phyloP scores from a whole-genome alignment of 2,888 invertebrate genomes.

The Volucella inflata region DNA sequence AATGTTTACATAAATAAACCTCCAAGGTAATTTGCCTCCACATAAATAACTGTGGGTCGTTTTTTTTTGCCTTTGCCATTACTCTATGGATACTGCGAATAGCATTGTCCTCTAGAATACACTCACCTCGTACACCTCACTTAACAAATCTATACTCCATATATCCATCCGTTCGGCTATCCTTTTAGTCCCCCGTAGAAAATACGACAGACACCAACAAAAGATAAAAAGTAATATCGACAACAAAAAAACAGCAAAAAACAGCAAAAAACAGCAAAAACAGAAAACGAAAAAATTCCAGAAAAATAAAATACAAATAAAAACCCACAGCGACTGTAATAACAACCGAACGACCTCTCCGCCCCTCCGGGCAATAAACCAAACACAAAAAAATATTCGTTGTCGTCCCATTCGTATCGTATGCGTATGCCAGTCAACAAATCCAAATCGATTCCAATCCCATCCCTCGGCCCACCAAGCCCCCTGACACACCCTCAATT shows the following conservation, averaged over 20 bases:
- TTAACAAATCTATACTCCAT: background rate
- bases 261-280: background rate
- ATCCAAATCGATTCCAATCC: conserved; percentile 70
- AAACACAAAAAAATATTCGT: conserved; percentile 58
- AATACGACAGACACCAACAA: conserved; percentile 59
- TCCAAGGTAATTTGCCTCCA: conserved; percentile 72
- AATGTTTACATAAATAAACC: conserved; percentile 74
- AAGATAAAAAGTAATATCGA: conserved; percentile 62
- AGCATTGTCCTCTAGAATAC: conserved; percentile 1
- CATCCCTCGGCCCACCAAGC: background rate
- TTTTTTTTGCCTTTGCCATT: too few species aligned
- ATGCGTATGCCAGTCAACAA: conserved; percentile 68
- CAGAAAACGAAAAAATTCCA: too few species aligned
- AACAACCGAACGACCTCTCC: conserved; percentile 58
- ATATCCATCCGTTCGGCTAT: conserved; percentile 5
- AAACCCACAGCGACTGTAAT: conserved; percentile 64
- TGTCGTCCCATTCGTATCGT: conserved; percentile 33
- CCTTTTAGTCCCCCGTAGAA: conserved; percentile 51
- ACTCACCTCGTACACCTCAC: background rate
- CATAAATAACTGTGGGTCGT: conserved; percentile 59
- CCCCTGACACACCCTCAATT: background rate
- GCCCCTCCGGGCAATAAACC: conserved; percentile 54
- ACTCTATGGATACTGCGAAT: conserved; percentile 7
- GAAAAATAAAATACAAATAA: conserved; percentile 42
- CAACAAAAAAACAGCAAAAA: conserved; percentile 31